Base-by-base conservation (phyloP, 2,113 vertebrate genomes). In the Hippolais icterina region DNA sequence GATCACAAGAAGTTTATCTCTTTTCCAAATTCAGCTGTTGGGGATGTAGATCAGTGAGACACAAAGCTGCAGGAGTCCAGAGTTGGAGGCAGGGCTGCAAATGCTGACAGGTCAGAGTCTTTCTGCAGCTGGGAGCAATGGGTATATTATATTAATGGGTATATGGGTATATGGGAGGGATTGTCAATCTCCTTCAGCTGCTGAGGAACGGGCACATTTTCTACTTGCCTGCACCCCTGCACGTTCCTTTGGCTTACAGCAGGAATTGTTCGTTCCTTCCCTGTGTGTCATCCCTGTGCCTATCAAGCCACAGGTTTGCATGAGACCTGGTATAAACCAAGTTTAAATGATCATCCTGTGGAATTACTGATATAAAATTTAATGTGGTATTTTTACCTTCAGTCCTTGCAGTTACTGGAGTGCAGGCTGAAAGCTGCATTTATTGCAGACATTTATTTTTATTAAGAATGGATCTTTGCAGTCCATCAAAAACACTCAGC, bases 351-450 rank as follows among this genome's bases (percentile, higher is more conserved):
- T 86, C 64, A 78, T 95, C 68, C 52, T 64, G 79, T 74, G 68
- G 80, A 94, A 96, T 96, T 93, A 84, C 92, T 0, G 1, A 56
- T 69, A 92, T 96, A 97, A 96, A 96, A 94, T 94, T 94, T 96
- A 94, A 96, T 93, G 94, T 56, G 64, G 33, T 95, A 15, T 95
- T 96, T 96, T 94, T 96, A 90, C 76, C 72, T 96, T 87, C 94
- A 80, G 46, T 84, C 80, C 88, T 95, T 64, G 90, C 83, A 56
- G 92, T 96, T 95, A 90, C 72, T 83, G 83, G 76, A 93, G 86
- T 4, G 29, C 80, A 89, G 85, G 85, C 88, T 96, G 92, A 93
- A 89, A 90, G 60, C 94, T 60, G 83, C 79, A 89, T 97, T 96
- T 97, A 96, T 84, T 88, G 69, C 72, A 87, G 94, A 41, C 85